Conservation (phyloP, 2,888 invertebrate species). For the Petrophora chlorosata region DNA sequence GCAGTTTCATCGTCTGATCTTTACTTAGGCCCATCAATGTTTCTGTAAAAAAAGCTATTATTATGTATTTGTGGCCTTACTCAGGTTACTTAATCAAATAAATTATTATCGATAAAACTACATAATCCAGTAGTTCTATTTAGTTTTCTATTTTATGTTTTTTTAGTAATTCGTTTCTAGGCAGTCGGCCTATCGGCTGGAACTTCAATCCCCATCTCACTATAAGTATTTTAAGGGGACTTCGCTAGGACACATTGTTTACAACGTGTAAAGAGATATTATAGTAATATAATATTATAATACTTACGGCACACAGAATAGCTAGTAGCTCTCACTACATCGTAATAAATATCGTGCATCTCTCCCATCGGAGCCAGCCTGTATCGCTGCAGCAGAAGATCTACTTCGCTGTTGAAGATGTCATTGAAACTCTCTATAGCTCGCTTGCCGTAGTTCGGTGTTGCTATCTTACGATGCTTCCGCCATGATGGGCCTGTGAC, state of each 20-base stretch:
- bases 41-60: constrained; percentile 51
- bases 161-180: no score
- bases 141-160: no score
- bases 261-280: not conserved
- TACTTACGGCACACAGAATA: constrained; percentile 67
- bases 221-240: no score
- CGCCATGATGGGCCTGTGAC: constrained; percentile 67
- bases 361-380: constrained; percentile 29
- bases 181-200: no score
- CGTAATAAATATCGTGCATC: constrained; percentile 51
- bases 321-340: constrained; percentile 59
- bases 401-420: constrained; percentile 58
- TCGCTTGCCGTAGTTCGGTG: constrained; percentile 63
- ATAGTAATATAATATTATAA: not conserved
- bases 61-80: not conserved
- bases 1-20: constrained; percentile 55
- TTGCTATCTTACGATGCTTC: constrained; percentile 68
- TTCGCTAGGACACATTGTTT: not conserved
- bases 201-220: no score
- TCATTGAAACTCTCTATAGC: constrained; percentile 57
- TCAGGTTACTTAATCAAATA: no score
- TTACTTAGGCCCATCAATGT: constrained; percentile 66
- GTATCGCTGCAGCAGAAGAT: constrained; percentile 46
- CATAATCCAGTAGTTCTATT: no score
- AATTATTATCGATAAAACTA: no score